phyloP scores from a whole-genome alignment of 1,140 invertebrate species.

The Watersipora subatra region DNA sequence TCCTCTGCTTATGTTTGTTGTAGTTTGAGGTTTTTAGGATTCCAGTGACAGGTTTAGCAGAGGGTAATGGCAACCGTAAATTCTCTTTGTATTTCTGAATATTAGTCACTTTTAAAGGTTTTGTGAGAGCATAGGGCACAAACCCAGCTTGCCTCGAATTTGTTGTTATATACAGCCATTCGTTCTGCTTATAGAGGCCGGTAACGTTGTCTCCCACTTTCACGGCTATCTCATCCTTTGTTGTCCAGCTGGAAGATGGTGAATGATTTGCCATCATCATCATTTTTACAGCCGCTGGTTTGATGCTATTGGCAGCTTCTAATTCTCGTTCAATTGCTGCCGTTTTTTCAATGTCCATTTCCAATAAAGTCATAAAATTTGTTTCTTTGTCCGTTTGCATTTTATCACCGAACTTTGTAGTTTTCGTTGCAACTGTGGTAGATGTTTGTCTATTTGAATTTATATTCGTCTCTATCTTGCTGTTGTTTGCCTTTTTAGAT shows the following conservation, averaged over 20 bases:
- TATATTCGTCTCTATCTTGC: too few species aligned
- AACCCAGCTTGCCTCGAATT: constrained; percentile 78
- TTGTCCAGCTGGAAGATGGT: neutral
- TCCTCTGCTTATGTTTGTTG: constrained; percentile 11
- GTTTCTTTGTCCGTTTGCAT: neutral
- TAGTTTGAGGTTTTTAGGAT: constrained; percentile 41
- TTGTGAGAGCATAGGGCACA: constrained; percentile 83
- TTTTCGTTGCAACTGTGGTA: neutral
- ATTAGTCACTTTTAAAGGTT: constrained; percentile 42
- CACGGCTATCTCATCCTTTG: constrained; percentile 81
- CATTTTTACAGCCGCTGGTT: neutral
- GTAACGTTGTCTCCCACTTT: constrained; percentile 67
- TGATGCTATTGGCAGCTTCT: neutral
- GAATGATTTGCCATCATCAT: constrained; percentile 5
- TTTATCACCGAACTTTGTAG: neutral
- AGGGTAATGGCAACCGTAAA: neutral
- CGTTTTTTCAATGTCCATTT: neutral
- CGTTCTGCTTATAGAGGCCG: constrained; percentile 82
- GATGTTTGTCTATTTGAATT: neutral
- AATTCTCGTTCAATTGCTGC: neutral
- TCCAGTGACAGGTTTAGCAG: constrained; percentile 66
- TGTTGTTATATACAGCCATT: constrained; percentile 88
- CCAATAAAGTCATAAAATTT: neutral
- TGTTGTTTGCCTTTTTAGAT: neutral
- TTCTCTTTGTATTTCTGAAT: neutral